Evolutionary conservation across 2,113 vertebrate genomes (phyloP), one percentile per base, ranked within the genome.

Genomic region (Tragelaphus imberbis): DNA sequence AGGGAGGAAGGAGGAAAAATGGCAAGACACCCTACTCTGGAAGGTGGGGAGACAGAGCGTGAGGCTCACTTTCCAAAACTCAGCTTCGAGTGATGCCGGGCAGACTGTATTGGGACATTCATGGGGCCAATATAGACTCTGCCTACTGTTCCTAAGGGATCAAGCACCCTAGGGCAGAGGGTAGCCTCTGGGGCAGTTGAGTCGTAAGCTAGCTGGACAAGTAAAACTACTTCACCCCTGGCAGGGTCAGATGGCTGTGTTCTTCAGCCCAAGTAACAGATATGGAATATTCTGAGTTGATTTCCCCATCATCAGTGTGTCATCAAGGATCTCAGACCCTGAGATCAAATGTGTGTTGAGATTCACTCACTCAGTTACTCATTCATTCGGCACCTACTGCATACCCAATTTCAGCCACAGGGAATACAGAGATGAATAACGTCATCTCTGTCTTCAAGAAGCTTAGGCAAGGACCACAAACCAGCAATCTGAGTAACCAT

Each of bases 1-100:
- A 5, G 87, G 7, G 40, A 49, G 51, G 30, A 68, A 47, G 53
- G 30, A 85, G 27, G 77, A 17, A 25, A 92, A 65, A 12, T 21
- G 49, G 47, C 40, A 40, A 17, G 82, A 53, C 6, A 1, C 30
- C 75, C 21, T 59, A 1, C 25, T 63, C 88, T 28, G 0, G 1
- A 33, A 84, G 80, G 23, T 0, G 12, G 53, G 77, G 61, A 33
- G 44, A 1, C 1, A 36, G 71, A 14, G 1, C n/a, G 0, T 3
- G 90, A 61, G 23, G 19, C n/a, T 8, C 0, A 2, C 23, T 79
- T 61, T 63, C 61, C 10, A 14, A 21, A 88, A 27, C 56, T 51
- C 58, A 65, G 88, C 63, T 71, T 58, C 0, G 0, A 33, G 27
- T 13, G 96, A 23, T 1, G 30, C 36, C 0, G 9, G 51, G 68